phyloP scores from a whole-genome alignment of 1,140 invertebrate species.

The Euwallacea fornicatus region DNA sequence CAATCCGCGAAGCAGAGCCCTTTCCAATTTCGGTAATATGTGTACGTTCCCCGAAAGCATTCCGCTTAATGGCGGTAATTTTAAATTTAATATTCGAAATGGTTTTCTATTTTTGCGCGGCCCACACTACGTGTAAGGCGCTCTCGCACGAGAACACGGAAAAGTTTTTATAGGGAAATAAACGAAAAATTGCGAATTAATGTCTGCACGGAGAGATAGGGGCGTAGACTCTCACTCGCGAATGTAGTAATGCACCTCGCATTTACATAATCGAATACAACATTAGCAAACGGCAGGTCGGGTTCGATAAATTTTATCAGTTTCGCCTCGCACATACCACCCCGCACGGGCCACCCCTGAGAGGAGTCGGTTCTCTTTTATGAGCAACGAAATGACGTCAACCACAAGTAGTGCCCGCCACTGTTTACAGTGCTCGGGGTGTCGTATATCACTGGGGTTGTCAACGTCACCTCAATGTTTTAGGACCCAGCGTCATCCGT shows the following conservation, averaged over 20 bases:
- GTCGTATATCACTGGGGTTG: too few species aligned
- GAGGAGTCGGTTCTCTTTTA: too few species aligned
- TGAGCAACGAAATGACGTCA: too few species aligned
- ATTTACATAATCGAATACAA: constrained; percentile 29
- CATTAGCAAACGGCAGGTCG: constrained; percentile 14
- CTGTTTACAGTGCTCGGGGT: too few species aligned
- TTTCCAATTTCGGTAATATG: constrained; percentile 20
- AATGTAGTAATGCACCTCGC: constrained; percentile 15
- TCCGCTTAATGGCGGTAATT: constrained; percentile 28
- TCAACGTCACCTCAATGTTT: too few species aligned
- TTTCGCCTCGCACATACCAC: background rate
- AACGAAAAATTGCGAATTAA: constrained; percentile 29
- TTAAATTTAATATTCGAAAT: constrained; percentile 34
- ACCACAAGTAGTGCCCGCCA: too few species aligned
- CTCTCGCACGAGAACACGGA: constrained; percentile 21
- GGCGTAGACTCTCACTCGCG: background rate
- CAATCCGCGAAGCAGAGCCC: background rate
- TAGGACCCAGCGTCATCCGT: too few species aligned
- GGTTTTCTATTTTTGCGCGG: constrained; percentile 29
- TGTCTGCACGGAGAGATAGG: constrained; percentile 8
- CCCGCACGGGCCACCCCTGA: too few species aligned
- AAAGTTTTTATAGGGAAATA: constrained; percentile 29
- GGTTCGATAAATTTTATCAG: constrained; percentile 13
- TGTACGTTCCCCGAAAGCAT: constrained; percentile 10
- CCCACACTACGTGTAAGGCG: constrained; percentile 6